A percentile compares a stretch with the other conserved stretches of the same genome.
phyloP scores from a whole-genome alignment of 2,797 vertebrate species.

The Podargus strigoides region DNA sequence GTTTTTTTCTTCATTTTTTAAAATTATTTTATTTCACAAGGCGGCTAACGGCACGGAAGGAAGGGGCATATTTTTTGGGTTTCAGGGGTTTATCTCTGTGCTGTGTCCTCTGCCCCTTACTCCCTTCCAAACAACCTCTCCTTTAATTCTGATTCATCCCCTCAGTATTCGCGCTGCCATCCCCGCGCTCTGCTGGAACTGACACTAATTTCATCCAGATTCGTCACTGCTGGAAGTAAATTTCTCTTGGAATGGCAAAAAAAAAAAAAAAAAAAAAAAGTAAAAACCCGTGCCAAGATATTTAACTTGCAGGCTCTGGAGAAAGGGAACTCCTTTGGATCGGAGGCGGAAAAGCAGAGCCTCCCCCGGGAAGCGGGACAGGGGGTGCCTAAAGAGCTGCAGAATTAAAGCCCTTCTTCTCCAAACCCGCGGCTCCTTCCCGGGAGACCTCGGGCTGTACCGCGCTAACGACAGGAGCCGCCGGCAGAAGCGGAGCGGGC shows the following conservation, averaged over 20 bases:
- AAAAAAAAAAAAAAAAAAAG: neutral
- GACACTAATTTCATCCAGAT: conserved; percentile 61
- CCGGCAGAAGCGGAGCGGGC: neutral
- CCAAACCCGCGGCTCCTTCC: neutral
- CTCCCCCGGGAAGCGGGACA: neutral
- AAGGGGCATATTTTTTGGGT: neutral
- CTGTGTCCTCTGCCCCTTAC: neutral
- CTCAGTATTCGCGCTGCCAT: neutral
- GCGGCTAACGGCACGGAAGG: neutral
- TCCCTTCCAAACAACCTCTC: neutral
- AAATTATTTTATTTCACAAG: neutral
- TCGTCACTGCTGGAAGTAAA: neutral
- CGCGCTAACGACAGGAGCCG: neutral
- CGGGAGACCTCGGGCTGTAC: neutral
- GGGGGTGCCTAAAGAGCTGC: neutral
- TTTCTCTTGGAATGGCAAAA: conserved; percentile 7
- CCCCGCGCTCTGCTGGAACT: neutral
- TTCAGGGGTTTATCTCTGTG: neutral
- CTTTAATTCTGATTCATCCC: conserved; percentile 3
- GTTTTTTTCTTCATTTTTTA: neutral
- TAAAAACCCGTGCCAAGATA: conserved; percentile 11
- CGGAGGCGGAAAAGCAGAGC: neutral
- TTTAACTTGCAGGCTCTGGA: conserved; percentile 13
- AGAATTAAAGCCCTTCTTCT: neutral
- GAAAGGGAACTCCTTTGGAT: neutral